Evolutionary conservation across 2,797 vertebrate genomes (phyloP), one percentile per base, ranked within the genome.

Genomic region (Rhynchotus rufescens): DNA sequence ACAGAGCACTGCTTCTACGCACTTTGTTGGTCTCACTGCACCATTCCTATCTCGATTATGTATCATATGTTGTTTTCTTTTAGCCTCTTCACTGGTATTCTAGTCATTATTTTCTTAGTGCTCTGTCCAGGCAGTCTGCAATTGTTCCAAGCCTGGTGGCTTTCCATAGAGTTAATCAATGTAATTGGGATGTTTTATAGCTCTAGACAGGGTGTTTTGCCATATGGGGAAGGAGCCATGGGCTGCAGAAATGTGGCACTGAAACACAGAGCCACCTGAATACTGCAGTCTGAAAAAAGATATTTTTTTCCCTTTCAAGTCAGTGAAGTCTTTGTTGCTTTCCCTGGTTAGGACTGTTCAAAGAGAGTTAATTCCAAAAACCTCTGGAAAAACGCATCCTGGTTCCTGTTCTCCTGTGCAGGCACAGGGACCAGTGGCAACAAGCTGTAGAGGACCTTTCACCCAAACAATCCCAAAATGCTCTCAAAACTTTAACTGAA

Each of bases 131-230:
- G 72, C 86, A 84, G 0, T 87, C 90, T 90, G 86, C 83, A 90
- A 81, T 86, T 78, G 42, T 82, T 94, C 47, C 83, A 75, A 85
- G 51, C 20, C 44, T 90, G 77, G 75, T 90, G 80, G 17, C 89
- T 91, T 88, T 94, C 93, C 94, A 96, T n/a, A 26, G 81, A 95
- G 71, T 92, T 96, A 95, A 95, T 96, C 95, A 96, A 68, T 49
- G 64, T 96, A 93, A 96, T 92, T 94, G 88, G 84, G 79, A 76
- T 76, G 49, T 74, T 96, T 95, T 90, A 92, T 88, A 42, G 74
- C 9, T 76, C 86, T 89, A 89, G 89, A 84, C 75, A 76, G 80
- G 49, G 74, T 89, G 74, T 85, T 94, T 92, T 91, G 91, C 85
- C 89, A 80, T 88, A 77, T 92, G 80, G 85, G 54, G 36, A 51